Conservation (phyloP, 1,140 invertebrate species). For the Chrysoperla carnea region DNA sequence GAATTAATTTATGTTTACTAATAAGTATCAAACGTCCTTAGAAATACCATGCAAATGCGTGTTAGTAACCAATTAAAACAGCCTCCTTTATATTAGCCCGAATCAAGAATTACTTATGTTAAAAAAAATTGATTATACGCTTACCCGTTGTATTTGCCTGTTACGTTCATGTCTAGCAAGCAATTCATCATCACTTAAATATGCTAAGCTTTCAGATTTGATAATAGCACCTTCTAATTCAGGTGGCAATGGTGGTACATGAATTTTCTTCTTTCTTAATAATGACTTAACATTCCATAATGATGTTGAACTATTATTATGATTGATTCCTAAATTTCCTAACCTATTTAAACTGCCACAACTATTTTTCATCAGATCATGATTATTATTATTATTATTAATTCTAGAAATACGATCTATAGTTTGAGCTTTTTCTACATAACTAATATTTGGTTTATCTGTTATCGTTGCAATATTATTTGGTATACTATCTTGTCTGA, state of each 20-base stretch:
- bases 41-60: too few species aligned
- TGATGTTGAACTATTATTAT: background rate
- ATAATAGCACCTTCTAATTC: conserved; percentile 26
- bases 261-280: conserved; percentile 17
- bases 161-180: conserved; percentile 24
- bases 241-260: conserved; percentile 17
- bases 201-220: conserved; percentile 27
- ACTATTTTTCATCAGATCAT: background rate
- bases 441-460: background rate
- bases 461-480: background rate
- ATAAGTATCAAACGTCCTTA: too few species aligned
- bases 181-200: conserved; percentile 23
- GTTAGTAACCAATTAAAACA: too few species aligned
- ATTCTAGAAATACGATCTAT: conserved; percentile 1
- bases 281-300: conserved; percentile 21
- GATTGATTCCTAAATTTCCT: background rate
- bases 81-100: too few species aligned
- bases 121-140: conserved; percentile 4
- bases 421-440: background rate
- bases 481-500: background rate
- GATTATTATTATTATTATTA: conserved; percentile 1
- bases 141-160: conserved; percentile 28
- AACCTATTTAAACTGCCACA: background rate
- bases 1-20: too few species aligned
- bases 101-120: too few species aligned